Conservation (phyloP, 2,888 invertebrate species). For the Microchrysa polita region DNA sequence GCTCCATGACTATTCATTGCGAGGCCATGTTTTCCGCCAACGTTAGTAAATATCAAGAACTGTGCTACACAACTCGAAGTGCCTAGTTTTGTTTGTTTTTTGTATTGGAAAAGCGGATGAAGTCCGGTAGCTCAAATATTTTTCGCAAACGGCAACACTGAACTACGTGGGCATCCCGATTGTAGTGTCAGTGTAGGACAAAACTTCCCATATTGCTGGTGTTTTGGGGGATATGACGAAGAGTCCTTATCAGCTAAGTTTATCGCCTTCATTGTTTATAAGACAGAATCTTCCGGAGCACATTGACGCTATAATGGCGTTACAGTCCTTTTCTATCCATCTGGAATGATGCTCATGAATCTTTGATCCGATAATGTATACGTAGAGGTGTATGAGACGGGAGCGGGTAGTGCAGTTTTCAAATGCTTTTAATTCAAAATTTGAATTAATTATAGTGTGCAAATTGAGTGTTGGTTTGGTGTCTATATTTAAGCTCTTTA, state of each 20-base stretch:
- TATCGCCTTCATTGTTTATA: constrained; percentile 42
- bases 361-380: constrained; percentile 9
- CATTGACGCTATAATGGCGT: too few relatives aligned
- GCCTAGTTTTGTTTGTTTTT: too few relatives aligned
- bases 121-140: too few relatives aligned
- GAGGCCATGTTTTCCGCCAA: too few relatives aligned
- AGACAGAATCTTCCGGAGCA: constrained; percentile 15
- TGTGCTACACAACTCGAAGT: too few relatives aligned
- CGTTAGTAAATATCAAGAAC: too few relatives aligned
- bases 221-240: constrained; percentile 40
- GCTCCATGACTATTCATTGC: too few relatives aligned
- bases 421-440: constrained; percentile 59
- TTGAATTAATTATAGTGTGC: constrained; percentile 62
- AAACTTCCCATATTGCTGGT: neutral
- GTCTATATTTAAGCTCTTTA: constrained; percentile 23
- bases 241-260: constrained; percentile 39
- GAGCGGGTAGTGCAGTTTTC: constrained; percentile 22
- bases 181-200: neutral
- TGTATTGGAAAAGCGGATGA: too few relatives aligned
- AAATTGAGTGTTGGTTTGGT: constrained; percentile 50
- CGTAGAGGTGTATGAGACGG: too few relatives aligned
- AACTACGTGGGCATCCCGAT: neutral
- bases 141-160: too few relatives aligned
- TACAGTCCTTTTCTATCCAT: constrained; percentile 11
- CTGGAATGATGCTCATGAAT: constrained; percentile 39